Evolutionary conservation across 2,888 invertebrate genomes (phyloP).

Genomic region (Athalia circularis): DNA sequence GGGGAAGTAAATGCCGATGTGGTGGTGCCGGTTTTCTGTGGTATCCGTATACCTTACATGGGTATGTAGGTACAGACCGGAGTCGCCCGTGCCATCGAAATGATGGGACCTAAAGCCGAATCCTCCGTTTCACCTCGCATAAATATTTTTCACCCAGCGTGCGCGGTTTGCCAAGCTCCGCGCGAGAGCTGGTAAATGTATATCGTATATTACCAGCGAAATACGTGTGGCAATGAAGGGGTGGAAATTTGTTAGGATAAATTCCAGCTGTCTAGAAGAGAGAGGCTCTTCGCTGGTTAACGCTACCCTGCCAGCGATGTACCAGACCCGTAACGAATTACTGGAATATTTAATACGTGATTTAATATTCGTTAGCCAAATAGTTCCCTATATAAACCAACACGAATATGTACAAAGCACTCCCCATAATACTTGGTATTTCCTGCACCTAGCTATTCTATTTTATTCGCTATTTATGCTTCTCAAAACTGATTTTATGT

Average conservation of each 20-base stretch:
- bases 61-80: conserved; percentile 8
- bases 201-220: conserved; percentile 63
- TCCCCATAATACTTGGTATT: background rate
- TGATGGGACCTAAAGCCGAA: conserved; percentile 46
- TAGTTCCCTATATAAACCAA: conserved; percentile 59
- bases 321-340: conserved; percentile 69
- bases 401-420: background rate
- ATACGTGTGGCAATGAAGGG: conserved; percentile 54
- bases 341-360: conserved; percentile 70
- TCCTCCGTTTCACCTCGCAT: conserved; percentile 51
- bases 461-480: too few relatives aligned
- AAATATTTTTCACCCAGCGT: conserved; percentile 59
- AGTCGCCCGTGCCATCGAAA: conserved; percentile 29
- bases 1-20: background rate
- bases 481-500: too few relatives aligned
- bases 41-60: background rate
- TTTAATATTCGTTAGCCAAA: conserved; percentile 69
- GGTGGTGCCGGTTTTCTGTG: background rate
- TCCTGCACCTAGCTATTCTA: too few relatives aligned
- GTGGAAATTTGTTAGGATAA: conserved; percentile 65
- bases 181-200: conserved; percentile 58
- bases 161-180: conserved; percentile 48
- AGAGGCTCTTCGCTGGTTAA: conserved; percentile 47
- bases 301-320: conserved; percentile 48
- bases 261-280: conserved; percentile 66